Evolutionary conservation across 1,140 invertebrate species (phyloP).

Genomic region (Drepana arcuata): DNA sequence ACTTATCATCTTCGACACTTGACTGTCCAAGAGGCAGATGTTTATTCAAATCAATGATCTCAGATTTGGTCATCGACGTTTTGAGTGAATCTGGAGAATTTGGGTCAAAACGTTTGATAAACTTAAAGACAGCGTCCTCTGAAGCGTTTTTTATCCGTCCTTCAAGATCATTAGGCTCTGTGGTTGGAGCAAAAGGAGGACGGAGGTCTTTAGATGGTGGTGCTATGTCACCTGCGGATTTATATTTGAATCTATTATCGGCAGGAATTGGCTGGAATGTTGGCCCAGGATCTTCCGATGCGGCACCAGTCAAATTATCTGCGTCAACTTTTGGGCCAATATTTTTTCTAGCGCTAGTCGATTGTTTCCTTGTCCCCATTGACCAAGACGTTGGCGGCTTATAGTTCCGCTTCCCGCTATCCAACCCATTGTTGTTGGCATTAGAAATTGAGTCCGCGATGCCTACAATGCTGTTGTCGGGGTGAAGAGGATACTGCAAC

Average conservation of each 20-base stretch:
- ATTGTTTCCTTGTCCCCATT: conserved; percentile 17
- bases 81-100: conserved; percentile 44
- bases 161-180: conserved; percentile 23
- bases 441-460: conserved; percentile 39
- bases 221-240: conserved; percentile 5
- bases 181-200: conserved; percentile 30
- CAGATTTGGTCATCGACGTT: conserved; percentile 50
- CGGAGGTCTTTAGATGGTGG: conserved; percentile 21
- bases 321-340: no score
- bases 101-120: conserved; percentile 66
- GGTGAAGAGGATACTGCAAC: conserved; percentile 46
- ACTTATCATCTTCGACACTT: no score
- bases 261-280: conserved; percentile 20
- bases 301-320: no score
- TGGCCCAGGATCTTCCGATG: conserved; percentile 17
- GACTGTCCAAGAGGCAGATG: conserved; percentile 47
- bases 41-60: conserved; percentile 50
- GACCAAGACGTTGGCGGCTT: conserved; percentile 42
- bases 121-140: conserved; percentile 44
- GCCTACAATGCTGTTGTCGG: conserved; percentile 56
- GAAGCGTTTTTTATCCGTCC: conserved; percentile 16
- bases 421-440: conserved; percentile 40
- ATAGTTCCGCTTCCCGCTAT: conserved; percentile 40
- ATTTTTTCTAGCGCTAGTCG: no score
- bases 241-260: conserved; percentile 5